A percentile compares a stretch with the other conserved stretches of the same genome.
Conservation (phyloP, 2,797 vertebrate species). For the Halcyon leucocephala region DNA sequence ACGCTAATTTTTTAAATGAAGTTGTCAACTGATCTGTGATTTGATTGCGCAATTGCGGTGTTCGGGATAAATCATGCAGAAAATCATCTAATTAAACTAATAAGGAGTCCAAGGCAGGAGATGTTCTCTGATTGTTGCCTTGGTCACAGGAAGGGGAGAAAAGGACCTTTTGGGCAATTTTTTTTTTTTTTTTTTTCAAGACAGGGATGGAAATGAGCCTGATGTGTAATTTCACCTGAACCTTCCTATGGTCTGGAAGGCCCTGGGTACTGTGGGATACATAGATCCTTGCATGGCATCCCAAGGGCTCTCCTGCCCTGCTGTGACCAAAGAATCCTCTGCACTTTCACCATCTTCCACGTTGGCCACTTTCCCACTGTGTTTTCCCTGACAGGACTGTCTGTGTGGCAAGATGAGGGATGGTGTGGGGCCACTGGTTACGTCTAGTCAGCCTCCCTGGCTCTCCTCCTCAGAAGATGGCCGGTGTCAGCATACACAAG, state of each 20-base stretch:
- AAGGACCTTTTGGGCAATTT: neutral
- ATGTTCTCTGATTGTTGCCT: slow-evolving; percentile 19
- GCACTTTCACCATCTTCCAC: neutral
- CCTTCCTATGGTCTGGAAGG: neutral
- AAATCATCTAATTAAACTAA: slow-evolving; percentile 74
- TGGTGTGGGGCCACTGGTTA: neutral
- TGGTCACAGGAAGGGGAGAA: slow-evolving; percentile 10
- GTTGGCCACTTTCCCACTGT: neutral
- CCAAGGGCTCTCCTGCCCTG: neutral
- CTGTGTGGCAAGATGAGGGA: neutral
- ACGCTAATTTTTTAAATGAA: slow-evolving; percentile 69
- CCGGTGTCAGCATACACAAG: neutral
- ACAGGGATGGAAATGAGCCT: neutral
- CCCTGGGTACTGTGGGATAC: neutral
- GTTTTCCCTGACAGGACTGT: neutral
- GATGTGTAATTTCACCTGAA: neutral
- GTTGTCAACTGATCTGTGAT: slow-evolving; percentile 68
- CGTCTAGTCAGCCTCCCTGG: neutral
- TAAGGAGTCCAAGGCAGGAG: slow-evolving; percentile 54
- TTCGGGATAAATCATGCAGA: slow-evolving; percentile 58
- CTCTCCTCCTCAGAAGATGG: neutral
- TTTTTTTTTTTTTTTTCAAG: neutral
- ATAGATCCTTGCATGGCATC: neutral
- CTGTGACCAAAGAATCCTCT: neutral
- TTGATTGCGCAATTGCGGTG: slow-evolving; percentile 43